phyloP scores from a whole-genome alignment of 2,888 invertebrate species.

The Orgyia antiqua region DNA sequence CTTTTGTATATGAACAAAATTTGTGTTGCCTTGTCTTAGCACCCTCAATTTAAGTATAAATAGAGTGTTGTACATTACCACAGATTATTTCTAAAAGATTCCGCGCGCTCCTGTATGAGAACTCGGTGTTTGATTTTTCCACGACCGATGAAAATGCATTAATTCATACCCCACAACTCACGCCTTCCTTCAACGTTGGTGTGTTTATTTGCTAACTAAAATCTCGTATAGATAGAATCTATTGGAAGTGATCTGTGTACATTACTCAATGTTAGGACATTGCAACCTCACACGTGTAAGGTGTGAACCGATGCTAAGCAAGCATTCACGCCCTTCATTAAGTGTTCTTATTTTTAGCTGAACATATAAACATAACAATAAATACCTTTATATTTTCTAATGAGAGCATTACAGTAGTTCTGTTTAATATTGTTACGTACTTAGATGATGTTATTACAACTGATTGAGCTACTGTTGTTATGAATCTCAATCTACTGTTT shows the following conservation, averaged over 20 bases:
- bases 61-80: slow-evolving; percentile 40
- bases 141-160: no score
- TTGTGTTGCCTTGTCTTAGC: slow-evolving; percentile 24
- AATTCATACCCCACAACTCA: no score
- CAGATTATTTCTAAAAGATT: no score
- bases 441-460: slow-evolving; percentile 17
- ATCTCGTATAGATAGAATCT: no score
- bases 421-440: slow-evolving; percentile 27
- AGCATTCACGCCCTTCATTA: slow-evolving; percentile 50
- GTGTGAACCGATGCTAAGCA: slow-evolving; percentile 65
- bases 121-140: no score
- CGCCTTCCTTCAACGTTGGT: no score
- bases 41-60: slow-evolving; percentile 46
- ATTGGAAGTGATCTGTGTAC: no score
- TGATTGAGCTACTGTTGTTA: slow-evolving; percentile 8
- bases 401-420: slow-evolving; percentile 36
- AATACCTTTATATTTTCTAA: slow-evolving; percentile 48
- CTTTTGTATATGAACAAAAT: slow-evolving; percentile 25
- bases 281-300: slow-evolving; percentile 50
- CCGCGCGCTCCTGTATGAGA: no score
- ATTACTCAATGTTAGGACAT: slow-evolving; percentile 61
- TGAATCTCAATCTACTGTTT: no score
- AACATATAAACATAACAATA: slow-evolving; percentile 52
- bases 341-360: slow-evolving; percentile 52
- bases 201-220: no score